phyloP scores from a whole-genome alignment of 37 sponge, comb jelly and placozoan genomes.

The Crambe crambe region DNA sequence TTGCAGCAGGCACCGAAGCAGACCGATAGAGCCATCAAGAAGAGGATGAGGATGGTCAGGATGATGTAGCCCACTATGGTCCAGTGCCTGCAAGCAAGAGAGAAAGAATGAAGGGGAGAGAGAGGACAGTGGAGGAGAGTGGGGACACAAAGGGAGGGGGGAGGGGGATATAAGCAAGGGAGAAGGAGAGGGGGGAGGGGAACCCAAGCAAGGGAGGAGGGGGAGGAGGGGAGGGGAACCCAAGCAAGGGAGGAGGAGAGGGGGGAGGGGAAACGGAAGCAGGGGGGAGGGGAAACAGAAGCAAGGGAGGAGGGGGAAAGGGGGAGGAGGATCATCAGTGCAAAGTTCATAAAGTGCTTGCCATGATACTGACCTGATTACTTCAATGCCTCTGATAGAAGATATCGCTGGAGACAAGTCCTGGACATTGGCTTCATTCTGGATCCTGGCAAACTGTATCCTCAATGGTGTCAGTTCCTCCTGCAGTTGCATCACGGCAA shows the following conservation, averaged over 20 bases:
- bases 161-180: too few relatives aligned
- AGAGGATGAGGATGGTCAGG: constrained; percentile 11
- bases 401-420: background rate
- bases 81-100: constrained; percentile 39
- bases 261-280: background rate
- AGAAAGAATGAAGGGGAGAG: background rate
- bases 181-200: constrained; percentile 2
- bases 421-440: background rate
- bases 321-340: background rate
- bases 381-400: background rate
- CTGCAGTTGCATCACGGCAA: background rate
- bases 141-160: background rate
- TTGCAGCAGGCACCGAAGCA: constrained; percentile 15
- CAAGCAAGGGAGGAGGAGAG: background rate
- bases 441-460: background rate
- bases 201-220: background rate
- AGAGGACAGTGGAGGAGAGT: background rate
- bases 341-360: background rate
- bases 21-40: constrained; percentile 6
- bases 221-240: too few relatives aligned
- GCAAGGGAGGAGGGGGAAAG: background rate
- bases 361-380: background rate
- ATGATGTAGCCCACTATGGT: constrained; percentile 38
- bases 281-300: background rate
- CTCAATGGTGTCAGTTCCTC: background rate